Evolutionary conservation across 2,797 vertebrate species (phyloP).

Genomic region (Nyctalus aviator): DNA sequence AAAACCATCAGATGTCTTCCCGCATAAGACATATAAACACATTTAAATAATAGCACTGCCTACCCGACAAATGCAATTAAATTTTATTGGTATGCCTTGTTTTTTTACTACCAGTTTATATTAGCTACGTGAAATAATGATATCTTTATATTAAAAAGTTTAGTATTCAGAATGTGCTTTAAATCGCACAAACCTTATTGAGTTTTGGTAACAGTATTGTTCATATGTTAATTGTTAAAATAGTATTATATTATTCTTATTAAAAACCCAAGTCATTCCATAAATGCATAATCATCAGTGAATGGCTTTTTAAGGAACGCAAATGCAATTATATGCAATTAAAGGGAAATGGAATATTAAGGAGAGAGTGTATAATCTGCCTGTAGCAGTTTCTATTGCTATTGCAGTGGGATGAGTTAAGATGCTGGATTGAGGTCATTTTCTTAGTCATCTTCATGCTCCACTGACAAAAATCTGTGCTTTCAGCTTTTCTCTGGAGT

Average conservation of each 20-base stretch:
- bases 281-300: neutral
- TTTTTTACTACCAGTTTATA: neutral
- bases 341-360: conserved; percentile 49
- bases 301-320: neutral
- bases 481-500: neutral
- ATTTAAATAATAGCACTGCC: conserved; percentile 1
- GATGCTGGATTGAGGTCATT: neutral
- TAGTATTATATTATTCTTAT: neutral
- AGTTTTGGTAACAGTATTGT: neutral
- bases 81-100: neutral
- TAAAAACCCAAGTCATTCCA: neutral
- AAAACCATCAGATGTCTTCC: neutral
- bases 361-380: neutral
- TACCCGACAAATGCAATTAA: neutral
- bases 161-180: neutral
- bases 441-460: conserved; percentile 47
- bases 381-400: neutral
- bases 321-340: conserved; percentile 38
- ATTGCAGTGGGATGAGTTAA: neutral
- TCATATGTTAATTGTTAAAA: conserved; percentile 42
- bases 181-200: neutral
- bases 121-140: neutral
- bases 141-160: neutral
- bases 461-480: conserved; percentile 56
- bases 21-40: neutral